Conservation (phyloP, 2,888 invertebrate species). For the Troglohyphantes excavatus region DNA sequence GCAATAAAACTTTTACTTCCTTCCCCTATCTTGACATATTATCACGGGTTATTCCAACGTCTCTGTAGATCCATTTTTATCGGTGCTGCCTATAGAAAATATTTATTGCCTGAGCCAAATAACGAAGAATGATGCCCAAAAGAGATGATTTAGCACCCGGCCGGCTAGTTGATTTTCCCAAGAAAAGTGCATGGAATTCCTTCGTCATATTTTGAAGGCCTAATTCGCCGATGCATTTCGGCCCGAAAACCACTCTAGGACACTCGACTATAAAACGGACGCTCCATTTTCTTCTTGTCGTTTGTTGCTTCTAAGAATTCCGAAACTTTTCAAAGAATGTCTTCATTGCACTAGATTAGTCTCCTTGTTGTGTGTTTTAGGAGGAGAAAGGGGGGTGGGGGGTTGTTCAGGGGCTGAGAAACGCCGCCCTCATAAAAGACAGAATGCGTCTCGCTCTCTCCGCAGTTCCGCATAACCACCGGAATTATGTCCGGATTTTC, state of each 20-base stretch:
- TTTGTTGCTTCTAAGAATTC: slow-evolving; percentile 36
- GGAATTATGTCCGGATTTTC: slow-evolving; percentile 30
- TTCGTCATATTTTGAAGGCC: slow-evolving; percentile 46
- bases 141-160: slow-evolving; percentile 48
- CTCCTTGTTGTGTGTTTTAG: slow-evolving; percentile 23
- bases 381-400: too few species aligned
- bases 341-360: slow-evolving; percentile 29
- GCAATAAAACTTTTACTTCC: slow-evolving; percentile 64
- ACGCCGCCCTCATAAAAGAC: slow-evolving; percentile 17
- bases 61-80: slow-evolving; percentile 55
- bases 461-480: slow-evolving; percentile 8
- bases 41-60: slow-evolving; percentile 47
- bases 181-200: slow-evolving; percentile 60
- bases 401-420: neutral
- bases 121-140: slow-evolving; percentile 52
- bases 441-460: slow-evolving; percentile 8
- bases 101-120: slow-evolving; percentile 40
- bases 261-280: neutral
- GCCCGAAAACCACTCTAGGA: neutral
- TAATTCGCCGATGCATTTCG: slow-evolving; percentile 48
- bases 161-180: slow-evolving; percentile 49
- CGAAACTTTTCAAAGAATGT: slow-evolving; percentile 52
- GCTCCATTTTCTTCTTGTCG: neutral
- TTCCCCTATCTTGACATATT: slow-evolving; percentile 40
- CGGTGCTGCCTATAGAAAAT: slow-evolving; percentile 48